phyloP scores from a whole-genome alignment of 2,113 vertebrate genomes.

The Calcarius ornatus region DNA sequence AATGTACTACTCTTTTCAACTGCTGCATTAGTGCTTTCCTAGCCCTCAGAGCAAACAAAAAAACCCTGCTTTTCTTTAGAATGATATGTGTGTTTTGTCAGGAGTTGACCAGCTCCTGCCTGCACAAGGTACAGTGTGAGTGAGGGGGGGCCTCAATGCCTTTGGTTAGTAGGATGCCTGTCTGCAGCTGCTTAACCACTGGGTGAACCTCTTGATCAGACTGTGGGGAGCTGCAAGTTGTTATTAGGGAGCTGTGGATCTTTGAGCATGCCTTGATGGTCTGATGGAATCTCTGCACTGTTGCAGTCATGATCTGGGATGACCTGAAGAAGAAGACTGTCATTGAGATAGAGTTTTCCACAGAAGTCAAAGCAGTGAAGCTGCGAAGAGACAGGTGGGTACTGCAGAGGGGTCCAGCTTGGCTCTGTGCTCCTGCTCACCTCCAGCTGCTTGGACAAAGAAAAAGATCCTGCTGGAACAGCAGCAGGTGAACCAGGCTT shows the following conservation, averaged over 20 bases:
- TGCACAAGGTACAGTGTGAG: accelerated
- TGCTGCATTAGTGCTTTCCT: background rate
- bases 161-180: background rate
- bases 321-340: conserved; percentile 99
- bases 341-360: conserved; percentile 98
- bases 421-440: background rate
- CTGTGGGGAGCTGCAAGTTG: background rate
- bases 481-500: background rate
- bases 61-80: background rate
- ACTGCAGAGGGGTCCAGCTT: background rate
- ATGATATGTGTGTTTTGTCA: background rate
- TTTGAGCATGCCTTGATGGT: background rate
- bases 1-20: background rate
- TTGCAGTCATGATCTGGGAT: conserved; percentile 98
- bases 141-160: background rate
- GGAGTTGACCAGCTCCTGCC: background rate
- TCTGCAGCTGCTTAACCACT: background rate
- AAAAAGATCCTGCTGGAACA: background rate
- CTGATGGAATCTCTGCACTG: background rate
- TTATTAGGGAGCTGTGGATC: background rate
- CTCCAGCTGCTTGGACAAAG: background rate
- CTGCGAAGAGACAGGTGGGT: conserved; percentile 90
- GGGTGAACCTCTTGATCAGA: background rate
- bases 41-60: background rate
- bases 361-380: conserved; percentile 97